Evolutionary conservation across 2,888 invertebrate species (phyloP), one percentile per base, ranked within the genome.

Genomic region (Drosophila hamatofila): DNA sequence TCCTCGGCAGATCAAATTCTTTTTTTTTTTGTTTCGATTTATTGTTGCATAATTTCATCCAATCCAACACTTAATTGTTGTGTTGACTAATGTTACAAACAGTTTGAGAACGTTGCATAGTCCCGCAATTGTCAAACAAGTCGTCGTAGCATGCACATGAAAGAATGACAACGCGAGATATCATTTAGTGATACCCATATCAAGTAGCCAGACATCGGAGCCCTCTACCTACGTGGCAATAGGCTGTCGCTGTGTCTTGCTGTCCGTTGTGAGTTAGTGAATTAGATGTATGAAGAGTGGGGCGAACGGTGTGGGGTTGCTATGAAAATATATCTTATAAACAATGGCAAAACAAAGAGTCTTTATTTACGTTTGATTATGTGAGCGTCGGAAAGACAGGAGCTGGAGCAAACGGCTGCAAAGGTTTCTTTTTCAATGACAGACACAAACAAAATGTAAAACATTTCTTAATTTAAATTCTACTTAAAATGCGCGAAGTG

Each of bases 351-450:
- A 70, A 74, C 70, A 57, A 61, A 60, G 60, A 54, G 54, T 56
- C 35, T 68, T 71, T 83, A 79, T 81, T 60, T 75, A 74, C 77
- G 65, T 81, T 69, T 58, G 70, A 80, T 88, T 82, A 72, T 62
- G 41, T 37, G 21, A 57, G 39, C 25, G 52, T 48, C 48, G 46
- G 44, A 30, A 62, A 70, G 16, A 39, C 27, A 5, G n/a, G 54
- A 48, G 33, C 63, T 5, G 27, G n/a, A 63, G 44, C 30, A 42
- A 52, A 56, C 30, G 6, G 14, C 61, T 44, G 39, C 16, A 18
- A 59, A 48, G 1, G 5, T 16, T 58, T 11, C 21, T 48, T 23
- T 30, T 18, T 14, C 54, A 27, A 11, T 39, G n/a, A 39, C 25
- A 18, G 9, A 9, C n/a, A 23, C 23, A 39, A 54, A 39, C 16